Evolutionary conservation across 2,113 vertebrate genomes (phyloP).

Genomic region (Pluvialis apricaria): DNA sequence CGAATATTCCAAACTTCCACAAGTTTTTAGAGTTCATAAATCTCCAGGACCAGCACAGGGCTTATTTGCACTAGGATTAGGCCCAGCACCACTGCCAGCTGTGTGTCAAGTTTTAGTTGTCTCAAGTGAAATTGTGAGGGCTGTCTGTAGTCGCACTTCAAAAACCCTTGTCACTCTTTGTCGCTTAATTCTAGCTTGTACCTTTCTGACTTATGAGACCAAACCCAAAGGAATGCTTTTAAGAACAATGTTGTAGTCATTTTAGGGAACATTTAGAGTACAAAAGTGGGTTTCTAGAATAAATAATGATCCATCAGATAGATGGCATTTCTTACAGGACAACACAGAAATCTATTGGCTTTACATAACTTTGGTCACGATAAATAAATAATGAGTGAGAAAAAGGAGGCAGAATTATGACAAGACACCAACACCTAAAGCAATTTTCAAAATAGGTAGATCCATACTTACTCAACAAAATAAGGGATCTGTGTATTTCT

Average conservation of each 20-base stretch:
- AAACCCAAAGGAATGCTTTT: background rate
- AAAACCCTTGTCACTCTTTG: accelerated
- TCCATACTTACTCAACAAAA: background rate
- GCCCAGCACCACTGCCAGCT: background rate
- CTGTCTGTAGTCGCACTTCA: background rate
- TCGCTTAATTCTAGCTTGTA: background rate
- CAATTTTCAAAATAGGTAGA: background rate
- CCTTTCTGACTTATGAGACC: background rate
- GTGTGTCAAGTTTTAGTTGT: background rate
- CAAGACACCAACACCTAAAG: background rate
- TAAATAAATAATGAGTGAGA: background rate
- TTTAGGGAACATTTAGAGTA: background rate
- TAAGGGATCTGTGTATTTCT: background rate
- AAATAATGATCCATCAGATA: background rate
- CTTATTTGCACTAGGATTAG: background rate
- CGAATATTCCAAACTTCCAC: background rate
- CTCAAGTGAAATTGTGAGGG: background rate
- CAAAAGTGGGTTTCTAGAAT: background rate
- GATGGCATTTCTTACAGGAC: background rate
- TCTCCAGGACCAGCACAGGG: background rate
- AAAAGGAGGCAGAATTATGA: background rate
- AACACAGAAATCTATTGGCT: background rate
- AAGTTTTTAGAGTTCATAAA: background rate
- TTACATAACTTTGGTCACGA: background rate
- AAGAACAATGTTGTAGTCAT: background rate